These are phyloP conservation scores for Malthinus flaveolus DNA, from an alignment of 2,888 invertebrate species.

Conservation along the genomic window DNA sequence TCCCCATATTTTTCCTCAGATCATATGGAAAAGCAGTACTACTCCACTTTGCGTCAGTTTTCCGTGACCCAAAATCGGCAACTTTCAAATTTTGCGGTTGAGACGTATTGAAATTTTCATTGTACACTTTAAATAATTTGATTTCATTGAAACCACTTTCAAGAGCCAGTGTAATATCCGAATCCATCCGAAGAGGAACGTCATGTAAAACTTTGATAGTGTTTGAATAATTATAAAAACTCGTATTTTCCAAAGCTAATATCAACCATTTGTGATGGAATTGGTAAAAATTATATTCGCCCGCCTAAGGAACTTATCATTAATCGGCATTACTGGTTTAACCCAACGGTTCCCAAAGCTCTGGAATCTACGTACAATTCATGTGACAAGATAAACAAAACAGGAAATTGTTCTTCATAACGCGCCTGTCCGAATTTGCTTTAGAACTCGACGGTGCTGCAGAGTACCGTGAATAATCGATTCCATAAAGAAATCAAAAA, in stretches of 20 bases:
- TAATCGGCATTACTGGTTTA: too few relatives aligned
- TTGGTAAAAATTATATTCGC: slow-evolving; percentile 1
- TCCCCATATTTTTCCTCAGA: slow-evolving; percentile 38
- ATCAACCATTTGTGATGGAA: slow-evolving; percentile 14
- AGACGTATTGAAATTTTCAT: slow-evolving; percentile 27
- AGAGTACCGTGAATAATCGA: too few relatives aligned
- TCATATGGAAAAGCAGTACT: slow-evolving; percentile 28
- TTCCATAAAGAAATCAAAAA: too few relatives aligned
- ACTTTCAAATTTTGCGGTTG: too few relatives aligned
- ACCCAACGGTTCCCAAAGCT: too few relatives aligned
- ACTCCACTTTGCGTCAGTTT: not conserved
- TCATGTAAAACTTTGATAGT: not conserved
- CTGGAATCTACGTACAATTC: too few relatives aligned
- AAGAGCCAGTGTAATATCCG: slow-evolving; percentile 33
- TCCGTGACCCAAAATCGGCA: not conserved
- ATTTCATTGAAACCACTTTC: slow-evolving; percentile 9
- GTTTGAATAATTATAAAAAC: not conserved
- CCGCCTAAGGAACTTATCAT: slow-evolving; percentile 3
- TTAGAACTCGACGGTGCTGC: too few relatives aligned
- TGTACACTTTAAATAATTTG: slow-evolving; percentile 37
- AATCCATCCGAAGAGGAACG: slow-evolving; percentile 31
- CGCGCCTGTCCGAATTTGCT: too few relatives aligned
- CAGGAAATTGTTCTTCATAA: too few relatives aligned
- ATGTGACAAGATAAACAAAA: too few relatives aligned
- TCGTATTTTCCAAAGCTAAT: not conserved